These are phyloP conservation scores for Bagarius yarrelli DNA, from an alignment of 2,113 vertebrate genomes.

Conservation along the genomic window DNA sequence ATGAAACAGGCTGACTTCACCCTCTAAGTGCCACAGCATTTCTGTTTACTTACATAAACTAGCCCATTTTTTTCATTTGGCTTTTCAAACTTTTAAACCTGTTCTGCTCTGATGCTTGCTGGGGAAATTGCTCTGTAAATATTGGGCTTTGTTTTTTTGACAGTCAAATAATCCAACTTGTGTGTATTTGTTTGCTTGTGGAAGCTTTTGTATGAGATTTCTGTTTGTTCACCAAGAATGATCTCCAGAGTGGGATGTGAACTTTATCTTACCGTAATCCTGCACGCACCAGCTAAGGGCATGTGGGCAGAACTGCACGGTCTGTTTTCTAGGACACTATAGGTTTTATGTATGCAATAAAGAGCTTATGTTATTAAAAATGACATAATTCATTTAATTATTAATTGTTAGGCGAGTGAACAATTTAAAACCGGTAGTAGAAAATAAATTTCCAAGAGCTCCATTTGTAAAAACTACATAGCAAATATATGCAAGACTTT, in stretches of 20 bases:
- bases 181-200: constrained; percentile 1
- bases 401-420: background rate
- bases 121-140: constrained; percentile 31
- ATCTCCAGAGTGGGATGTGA: background rate
- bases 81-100: constrained; percentile 32
- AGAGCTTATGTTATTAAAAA: background rate
- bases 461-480: background rate
- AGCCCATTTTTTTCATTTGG: constrained; percentile 9
- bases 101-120: constrained; percentile 20
- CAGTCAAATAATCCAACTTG: background rate
- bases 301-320: background rate
- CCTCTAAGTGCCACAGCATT: constrained; percentile 9
- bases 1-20: constrained; percentile 13
- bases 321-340: background rate
- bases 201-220: constrained; percentile 11
- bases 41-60: constrained; percentile 37
- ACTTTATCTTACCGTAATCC: constrained; percentile 6
- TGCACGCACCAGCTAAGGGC: background rate
- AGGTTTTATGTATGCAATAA: background rate
- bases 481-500: background rate
- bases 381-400: background rate
- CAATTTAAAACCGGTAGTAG: background rate
- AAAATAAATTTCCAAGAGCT: background rate
- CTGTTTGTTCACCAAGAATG: background rate
- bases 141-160: background rate